Conservation (phyloP, 2,113 vertebrate species). For the Sphyrna mokarran region DNA sequence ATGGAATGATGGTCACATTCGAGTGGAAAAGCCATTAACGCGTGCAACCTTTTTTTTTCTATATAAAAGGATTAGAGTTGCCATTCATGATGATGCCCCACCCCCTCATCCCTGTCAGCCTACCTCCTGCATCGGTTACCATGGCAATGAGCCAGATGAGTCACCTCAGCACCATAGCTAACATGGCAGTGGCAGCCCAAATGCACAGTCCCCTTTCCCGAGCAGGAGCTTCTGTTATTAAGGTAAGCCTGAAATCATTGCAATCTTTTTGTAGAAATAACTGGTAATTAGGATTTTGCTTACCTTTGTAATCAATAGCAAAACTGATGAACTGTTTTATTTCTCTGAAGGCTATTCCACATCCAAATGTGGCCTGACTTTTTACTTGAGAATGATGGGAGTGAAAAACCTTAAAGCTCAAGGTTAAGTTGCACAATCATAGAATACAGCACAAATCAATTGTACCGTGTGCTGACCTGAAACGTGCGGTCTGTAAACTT, state of each 20-base stretch:
- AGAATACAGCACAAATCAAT: not conserved
- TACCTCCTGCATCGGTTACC: slow-evolving; percentile 81
- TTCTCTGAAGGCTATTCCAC: not conserved
- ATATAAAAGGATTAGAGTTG: slow-evolving; percentile 72
- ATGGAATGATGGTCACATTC: not conserved
- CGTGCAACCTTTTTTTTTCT: slow-evolving; percentile 2
- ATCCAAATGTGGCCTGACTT: not conserved
- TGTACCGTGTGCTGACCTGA: not conserved
- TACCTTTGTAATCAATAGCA: not conserved
- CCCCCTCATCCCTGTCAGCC: slow-evolving; percentile 80
- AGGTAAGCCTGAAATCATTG: slow-evolving; percentile 58
- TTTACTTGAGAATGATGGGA: slow-evolving; percentile 17
- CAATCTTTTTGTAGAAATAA: not conserved
- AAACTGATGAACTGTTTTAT: not conserved
- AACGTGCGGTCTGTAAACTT: not conserved
- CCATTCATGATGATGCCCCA: slow-evolving; percentile 94
- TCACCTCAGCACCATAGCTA: slow-evolving; percentile 81
- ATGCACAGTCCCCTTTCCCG: slow-evolving; percentile 76
- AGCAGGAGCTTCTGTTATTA: slow-evolving; percentile 71
- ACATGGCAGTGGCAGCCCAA: slow-evolving; percentile 79
- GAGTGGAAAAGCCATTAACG: slow-evolving; percentile 30
- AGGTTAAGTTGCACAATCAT: slow-evolving; percentile 5
- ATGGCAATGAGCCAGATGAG: slow-evolving; percentile 95
- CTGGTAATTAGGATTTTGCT: not conserved
- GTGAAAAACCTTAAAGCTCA: slow-evolving; percentile 2